Base-by-base conservation (phyloP, 2,888 invertebrate species). In the Cerastoderma edule region DNA sequence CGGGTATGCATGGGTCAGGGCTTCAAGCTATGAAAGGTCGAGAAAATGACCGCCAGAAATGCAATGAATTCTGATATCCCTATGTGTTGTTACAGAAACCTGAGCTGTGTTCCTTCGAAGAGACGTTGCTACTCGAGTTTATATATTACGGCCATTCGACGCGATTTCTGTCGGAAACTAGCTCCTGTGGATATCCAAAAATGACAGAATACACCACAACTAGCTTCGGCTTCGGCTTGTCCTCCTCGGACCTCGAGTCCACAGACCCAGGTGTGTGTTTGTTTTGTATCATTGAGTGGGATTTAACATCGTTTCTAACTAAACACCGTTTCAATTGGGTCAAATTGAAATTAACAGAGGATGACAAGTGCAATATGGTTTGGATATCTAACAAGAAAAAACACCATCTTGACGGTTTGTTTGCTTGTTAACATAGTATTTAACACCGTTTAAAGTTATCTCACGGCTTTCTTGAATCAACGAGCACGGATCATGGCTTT, bases 91-190 rank as follows among this genome's bases (percentile, higher is more conserved):
- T 57, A 6, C 53, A 72, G 77, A 65, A 65, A 28, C 68, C 68
- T 2, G 69, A 57, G 24, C 39, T 60, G 1, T 53, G 63, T 10
- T 28, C 33, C 1, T 30, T 30, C 22, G 71, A 70, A 35, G 81
- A 81, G 63, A 78, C 81, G 1, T 35, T 81, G 8, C 72, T 78
- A 19, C 53, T 81, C 13, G 75, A 81, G 60, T 81, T 81, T 57
- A 73, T 81, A 22, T 81, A 81, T 48, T 81, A 73, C 24, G 81
- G 81, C 19, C 70, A 65, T 13, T 46, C 63, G 2, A 68, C 65
- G 13, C 32, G 22, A 69, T 50, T n/a, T 53, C 63, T 6, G 33
- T 32, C 4, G 65, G 69, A 24, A 54, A 69, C 44, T 35, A 54
- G 30, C 30, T 64, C 64, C 13, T 53, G 8, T 30, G 64, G 71